phyloP scores from a whole-genome alignment of 2,797 vertebrate species.

The Centroberyx gerrardi region DNA sequence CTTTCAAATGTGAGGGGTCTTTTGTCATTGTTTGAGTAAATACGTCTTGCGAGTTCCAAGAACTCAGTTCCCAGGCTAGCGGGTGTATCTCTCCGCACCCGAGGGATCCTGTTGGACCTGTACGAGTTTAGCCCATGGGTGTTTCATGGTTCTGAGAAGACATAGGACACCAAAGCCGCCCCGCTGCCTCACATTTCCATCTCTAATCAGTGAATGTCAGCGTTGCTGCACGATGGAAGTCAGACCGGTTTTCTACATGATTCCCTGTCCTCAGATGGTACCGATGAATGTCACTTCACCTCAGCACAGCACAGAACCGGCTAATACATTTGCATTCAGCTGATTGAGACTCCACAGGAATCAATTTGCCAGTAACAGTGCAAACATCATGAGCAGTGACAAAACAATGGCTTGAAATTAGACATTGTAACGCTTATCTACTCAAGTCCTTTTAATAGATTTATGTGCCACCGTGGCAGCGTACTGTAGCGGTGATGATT shows the following conservation, averaged over 20 bases:
- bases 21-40: too few relatives aligned
- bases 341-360: neutral
- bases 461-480: neutral
- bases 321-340: neutral
- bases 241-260: neutral
- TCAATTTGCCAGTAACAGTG: neutral
- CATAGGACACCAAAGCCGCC: neutral
- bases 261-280: neutral
- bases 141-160: neutral
- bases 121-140: neutral
- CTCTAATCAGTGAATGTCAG: neutral
- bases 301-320: neutral
- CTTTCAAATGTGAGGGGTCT: too few relatives aligned
- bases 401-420: neutral
- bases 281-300: neutral
- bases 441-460: neutral
- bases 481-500: neutral
- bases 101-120: too few relatives aligned
- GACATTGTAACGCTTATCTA: neutral
- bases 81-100: too few relatives aligned
- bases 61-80: too few relatives aligned
- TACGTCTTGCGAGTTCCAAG: too few relatives aligned
- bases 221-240: neutral
- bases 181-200: slow-evolving; percentile 2
- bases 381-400: neutral